Evolutionary conservation across 2,797 vertebrate species (phyloP).

Genomic region (Takifugu rubripes): DNA sequence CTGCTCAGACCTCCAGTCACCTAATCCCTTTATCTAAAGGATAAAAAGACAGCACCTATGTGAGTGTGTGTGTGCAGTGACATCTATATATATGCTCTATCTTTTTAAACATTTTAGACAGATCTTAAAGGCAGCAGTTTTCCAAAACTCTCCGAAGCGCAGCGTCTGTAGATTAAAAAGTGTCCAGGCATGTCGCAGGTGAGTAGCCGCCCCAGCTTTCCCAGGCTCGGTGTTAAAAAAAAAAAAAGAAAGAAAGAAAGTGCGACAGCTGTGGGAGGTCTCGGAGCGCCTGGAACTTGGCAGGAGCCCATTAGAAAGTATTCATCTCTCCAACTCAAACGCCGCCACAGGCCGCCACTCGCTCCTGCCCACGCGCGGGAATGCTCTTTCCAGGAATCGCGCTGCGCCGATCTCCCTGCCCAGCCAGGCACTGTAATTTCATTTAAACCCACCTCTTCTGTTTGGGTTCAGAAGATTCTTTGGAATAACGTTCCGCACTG

Average conservation of each 20-base stretch:
- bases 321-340: constrained; percentile 55
- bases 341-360: constrained; percentile 64
- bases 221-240: constrained; percentile 36
- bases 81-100: constrained; percentile 22
- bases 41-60: constrained; percentile 20
- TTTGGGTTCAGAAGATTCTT: constrained; percentile 56
- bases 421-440: constrained; percentile 53
- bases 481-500: constrained; percentile 46
- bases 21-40: constrained; percentile 71
- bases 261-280: constrained; percentile 57
- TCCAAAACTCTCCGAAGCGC: constrained; percentile 30
- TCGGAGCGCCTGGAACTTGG: constrained; percentile 52
- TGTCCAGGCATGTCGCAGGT: constrained; percentile 57
- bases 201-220: constrained; percentile 46
- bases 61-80: constrained; percentile 24
- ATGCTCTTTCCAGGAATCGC: constrained; percentile 67
- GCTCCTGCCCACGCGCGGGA: constrained; percentile 68
- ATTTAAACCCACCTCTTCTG: constrained; percentile 60
- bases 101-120: constrained; percentile 2
- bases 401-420: constrained; percentile 49
- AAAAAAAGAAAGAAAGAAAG: constrained; percentile 26
- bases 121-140: constrained; percentile 28
- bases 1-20: constrained; percentile 50
- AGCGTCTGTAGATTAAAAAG: constrained; percentile 39
- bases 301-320: constrained; percentile 48